Evolutionary conservation across 2,797 vertebrate species (phyloP).

Genomic region (Notamacropus eugenii): DNA sequence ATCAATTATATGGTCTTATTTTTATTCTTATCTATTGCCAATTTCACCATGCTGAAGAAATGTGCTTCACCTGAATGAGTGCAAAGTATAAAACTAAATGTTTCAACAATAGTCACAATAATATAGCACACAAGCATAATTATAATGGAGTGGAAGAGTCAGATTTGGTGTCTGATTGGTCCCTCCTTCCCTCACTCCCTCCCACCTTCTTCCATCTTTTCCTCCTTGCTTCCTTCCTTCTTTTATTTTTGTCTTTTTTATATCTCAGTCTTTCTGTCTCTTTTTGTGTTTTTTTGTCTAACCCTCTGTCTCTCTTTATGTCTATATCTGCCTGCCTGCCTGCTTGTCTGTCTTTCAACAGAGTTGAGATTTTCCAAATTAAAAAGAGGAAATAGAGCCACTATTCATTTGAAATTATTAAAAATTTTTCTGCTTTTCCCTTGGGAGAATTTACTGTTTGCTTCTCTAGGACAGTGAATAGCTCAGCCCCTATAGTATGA

Average conservation of each 20-base stretch:
- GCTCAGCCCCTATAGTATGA: background rate
- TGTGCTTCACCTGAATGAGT: conserved; percentile 41
- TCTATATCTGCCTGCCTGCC: background rate
- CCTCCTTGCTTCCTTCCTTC: background rate
- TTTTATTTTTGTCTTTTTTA: background rate
- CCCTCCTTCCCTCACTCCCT: background rate
- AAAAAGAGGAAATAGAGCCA: background rate
- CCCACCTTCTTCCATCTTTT: background rate
- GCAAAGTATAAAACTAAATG: conserved; percentile 33
- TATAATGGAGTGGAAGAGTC: conserved; percentile 10
- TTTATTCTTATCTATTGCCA: conserved; percentile 41
- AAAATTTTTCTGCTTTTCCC: background rate
- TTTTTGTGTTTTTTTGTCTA: background rate
- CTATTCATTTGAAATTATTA: background rate
- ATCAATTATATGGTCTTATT: conserved; percentile 37
- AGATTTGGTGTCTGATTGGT: conserved; percentile 4
- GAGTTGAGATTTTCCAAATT: background rate
- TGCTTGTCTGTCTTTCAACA: background rate
- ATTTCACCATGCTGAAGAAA: conserved; percentile 43
- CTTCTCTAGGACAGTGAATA: background rate
- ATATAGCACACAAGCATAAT: conserved; percentile 43
- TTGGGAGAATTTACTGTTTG: background rate
- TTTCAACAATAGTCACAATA: conserved; percentile 25
- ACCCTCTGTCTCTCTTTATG: background rate
- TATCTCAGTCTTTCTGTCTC: conserved; percentile 3